Evolutionary conservation across 2,888 invertebrate genomes (phyloP), one percentile per base, ranked within the genome.

Genomic region (Pediacus dermestoides): DNA sequence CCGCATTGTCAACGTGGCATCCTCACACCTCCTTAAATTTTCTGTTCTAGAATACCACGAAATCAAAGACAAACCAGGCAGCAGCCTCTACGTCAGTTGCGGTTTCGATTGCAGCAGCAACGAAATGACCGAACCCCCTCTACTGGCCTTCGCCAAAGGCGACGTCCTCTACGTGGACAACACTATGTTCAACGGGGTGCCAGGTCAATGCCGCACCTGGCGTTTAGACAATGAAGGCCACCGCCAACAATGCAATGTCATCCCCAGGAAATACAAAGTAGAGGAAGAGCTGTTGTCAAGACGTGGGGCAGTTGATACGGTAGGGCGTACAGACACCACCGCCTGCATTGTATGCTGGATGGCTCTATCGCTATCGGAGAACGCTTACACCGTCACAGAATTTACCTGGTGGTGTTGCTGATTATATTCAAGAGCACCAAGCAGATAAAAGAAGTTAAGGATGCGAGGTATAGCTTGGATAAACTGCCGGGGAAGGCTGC

Each of bases 381-480:
- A 67, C 55, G 62, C 10, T 36, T 60, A 30, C 92, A 93, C 66
- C 82, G 89, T 50, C 84, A 90, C 58, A 88, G 92, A 67, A 89
- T 96, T 57, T 94, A 92, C 73, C 96, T 96, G 0, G 95, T 97
- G 55, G 93, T 96, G 33, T 76, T 97, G 48, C 79, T 93, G 60
- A 84, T 96, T 56, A 91, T 93, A 71, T 96, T 95, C 74, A 95
- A 96, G 70, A 91, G 90, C 45, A 87, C 91, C 36, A 96, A 96
- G 68, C 95, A 96, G 70, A 93, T 97, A 50, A 88, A 85, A 49
- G 91, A 91, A 68, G 88, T 91, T 37, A 92, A 92, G 63, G 94
- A 95, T 71, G 84, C 89, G 4, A 48, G 60, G 50, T 49, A 26
- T 35, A 37, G 16, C 22, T 16, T 30, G 1, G 94, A 95, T 61